Percentiles rank a stretch among this genome's conserved stretches.
These are phyloP conservation scores for Erpetoichthys calabaricus DNA, from an alignment of 2,797 vertebrate genomes.

Conservation along the genomic window DNA sequence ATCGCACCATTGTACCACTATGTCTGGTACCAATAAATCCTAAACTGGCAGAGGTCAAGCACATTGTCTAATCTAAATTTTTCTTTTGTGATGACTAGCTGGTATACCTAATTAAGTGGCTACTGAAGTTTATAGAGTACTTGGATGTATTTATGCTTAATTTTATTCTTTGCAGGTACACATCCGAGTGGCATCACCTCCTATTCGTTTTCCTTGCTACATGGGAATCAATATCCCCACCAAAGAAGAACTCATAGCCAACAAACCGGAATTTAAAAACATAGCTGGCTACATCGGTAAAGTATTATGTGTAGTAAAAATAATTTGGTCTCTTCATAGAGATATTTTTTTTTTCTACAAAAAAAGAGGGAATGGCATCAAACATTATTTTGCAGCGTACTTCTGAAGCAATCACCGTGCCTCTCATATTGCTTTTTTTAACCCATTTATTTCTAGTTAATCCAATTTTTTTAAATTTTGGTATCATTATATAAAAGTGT, in stretches of 20 bases:
- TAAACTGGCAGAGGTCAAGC: not conserved
- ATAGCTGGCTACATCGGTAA: constrained; percentile 86
- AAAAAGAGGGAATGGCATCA: no score
- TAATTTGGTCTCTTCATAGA: no score
- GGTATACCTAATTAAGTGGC: no score
- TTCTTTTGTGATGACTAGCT: not conserved
- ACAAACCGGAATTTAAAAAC: constrained; percentile 82
- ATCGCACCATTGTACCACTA: no score
- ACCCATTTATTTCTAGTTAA: no score
- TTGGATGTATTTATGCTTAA: not conserved
- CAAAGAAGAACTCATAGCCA: constrained; percentile 95
- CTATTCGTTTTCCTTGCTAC: constrained; percentile 85
- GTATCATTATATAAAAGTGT: no score
- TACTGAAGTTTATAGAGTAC: not conserved
- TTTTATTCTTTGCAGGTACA: constrained; percentile 61
- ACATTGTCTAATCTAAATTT: not conserved
- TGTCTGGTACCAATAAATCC: no score
- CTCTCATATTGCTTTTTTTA: no score
- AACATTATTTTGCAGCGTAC: no score
- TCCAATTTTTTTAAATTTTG: no score
- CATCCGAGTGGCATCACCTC: constrained; percentile 90
- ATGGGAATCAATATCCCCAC: constrained; percentile 99
- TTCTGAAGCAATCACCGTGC: no score
- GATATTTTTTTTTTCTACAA: no score
- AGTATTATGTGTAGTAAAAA: constrained; percentile 3